Conservation (phyloP, 2,113 vertebrate genomes). For the Perognathus longimembris region DNA sequence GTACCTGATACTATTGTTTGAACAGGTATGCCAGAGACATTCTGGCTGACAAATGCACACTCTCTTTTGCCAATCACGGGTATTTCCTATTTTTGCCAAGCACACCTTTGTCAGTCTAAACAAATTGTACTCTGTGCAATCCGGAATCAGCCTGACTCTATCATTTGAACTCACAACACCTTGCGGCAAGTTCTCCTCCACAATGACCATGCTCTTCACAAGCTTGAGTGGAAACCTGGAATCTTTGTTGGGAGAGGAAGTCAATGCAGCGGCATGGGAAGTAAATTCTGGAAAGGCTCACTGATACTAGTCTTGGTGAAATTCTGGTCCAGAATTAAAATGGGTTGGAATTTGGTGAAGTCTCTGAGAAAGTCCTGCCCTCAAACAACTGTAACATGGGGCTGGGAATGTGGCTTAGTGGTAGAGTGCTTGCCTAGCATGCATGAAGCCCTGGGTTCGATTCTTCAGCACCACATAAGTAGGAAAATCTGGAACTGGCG, state of each 20-base stretch:
- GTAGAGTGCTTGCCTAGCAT: too few relatives aligned
- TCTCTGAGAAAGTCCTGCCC: neutral
- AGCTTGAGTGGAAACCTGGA: neutral
- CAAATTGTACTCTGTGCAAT: too few relatives aligned
- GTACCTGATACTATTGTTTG: neutral
- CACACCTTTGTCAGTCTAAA: neutral
- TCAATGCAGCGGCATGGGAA: neutral
- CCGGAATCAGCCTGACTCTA: neutral
- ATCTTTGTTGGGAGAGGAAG: neutral
- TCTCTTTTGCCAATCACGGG: neutral
- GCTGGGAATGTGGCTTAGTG: too few relatives aligned
- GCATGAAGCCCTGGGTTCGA: too few relatives aligned
- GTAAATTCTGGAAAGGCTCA: neutral
- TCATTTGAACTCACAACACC: neutral
- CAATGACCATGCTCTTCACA: neutral
- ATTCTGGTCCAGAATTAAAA: neutral
- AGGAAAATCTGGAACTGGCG: too few relatives aligned
- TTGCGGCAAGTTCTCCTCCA: neutral
- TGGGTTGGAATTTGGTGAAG: neutral
- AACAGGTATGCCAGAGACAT: neutral
- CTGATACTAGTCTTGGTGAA: neutral
- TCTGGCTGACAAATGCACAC: neutral
- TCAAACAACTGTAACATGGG: neutral
- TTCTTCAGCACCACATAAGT: too few relatives aligned
- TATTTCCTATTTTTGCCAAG: neutral